Conservation (phyloP, 2,113 vertebrate genomes). For the Trematocara stigmaticum region DNA sequence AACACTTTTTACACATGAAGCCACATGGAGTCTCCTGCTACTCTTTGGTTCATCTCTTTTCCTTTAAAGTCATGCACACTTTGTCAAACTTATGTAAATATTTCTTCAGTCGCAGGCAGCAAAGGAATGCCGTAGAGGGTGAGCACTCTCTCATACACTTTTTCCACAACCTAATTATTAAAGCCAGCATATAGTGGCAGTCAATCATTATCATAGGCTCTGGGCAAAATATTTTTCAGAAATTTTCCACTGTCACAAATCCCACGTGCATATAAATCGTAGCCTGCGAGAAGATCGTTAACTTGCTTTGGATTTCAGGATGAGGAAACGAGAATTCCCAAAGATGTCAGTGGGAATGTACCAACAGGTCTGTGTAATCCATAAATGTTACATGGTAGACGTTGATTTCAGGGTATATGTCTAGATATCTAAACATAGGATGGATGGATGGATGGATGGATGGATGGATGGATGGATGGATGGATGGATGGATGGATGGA, state of each 20-base stretch:
- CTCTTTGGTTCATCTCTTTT: constrained; percentile 15
- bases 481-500: neutral
- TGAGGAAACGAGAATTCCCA: neutral
- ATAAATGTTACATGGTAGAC: neutral
- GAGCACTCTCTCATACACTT: neutral
- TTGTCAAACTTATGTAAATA: constrained; percentile 53
- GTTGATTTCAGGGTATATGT: neutral
- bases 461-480: neutral
- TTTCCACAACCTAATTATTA: constrained; percentile 13
- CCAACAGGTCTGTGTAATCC: neutral
- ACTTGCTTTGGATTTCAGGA: constrained; percentile 62
- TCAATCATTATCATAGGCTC: constrained; percentile 19
- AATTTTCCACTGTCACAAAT: constrained; percentile 39
- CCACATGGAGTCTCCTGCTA: neutral
- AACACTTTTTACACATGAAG: neutral
- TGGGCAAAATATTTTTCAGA: constrained; percentile 49
- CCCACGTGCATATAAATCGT: constrained; percentile 53
- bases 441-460: neutral
- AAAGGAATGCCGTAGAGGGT: constrained; percentile 22
- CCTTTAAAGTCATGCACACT: constrained; percentile 27
- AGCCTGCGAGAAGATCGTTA: constrained; percentile 41
- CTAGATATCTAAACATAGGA: neutral
- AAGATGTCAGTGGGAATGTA: neutral
- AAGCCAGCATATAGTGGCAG: constrained; percentile 8
- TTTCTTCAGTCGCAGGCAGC: constrained; percentile 28